phyloP scores from a whole-genome alignment of 2,113 vertebrate species.

The Pachypanchax playfairii region DNA sequence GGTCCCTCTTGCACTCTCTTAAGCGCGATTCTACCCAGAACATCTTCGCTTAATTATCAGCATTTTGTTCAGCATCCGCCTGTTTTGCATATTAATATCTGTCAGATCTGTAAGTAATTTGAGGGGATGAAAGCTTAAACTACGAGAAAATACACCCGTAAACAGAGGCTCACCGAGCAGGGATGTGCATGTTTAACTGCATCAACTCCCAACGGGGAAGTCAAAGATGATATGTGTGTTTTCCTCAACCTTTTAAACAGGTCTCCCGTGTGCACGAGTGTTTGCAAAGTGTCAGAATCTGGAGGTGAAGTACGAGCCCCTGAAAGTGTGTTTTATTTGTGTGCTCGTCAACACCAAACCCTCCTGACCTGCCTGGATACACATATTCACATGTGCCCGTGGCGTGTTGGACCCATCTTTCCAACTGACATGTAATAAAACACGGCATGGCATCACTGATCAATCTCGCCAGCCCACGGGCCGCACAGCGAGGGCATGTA shows the following conservation, averaged over 20 bases:
- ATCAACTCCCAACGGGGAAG: constrained; percentile 39
- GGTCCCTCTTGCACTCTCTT: constrained; percentile 81
- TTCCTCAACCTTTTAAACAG: constrained; percentile 43
- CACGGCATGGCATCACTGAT: constrained; percentile 90
- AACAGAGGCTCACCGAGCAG: constrained; percentile 42
- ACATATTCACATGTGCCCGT: too few relatives aligned
- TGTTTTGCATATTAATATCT: constrained; percentile 84
- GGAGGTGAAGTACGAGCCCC: constrained; percentile 4
- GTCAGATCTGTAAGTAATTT: constrained; percentile 69
- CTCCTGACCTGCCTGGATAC: too few relatives aligned
- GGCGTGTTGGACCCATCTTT: constrained; percentile 72
- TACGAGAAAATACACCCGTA: constrained; percentile 49
- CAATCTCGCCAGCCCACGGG: constrained; percentile 89
- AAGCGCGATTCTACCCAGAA: constrained; percentile 80
- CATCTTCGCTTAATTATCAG: constrained; percentile 86
- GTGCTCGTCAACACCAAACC: too few relatives aligned
- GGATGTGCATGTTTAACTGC: constrained; percentile 17
- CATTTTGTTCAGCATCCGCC: constrained; percentile 84
- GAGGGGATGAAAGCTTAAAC: constrained; percentile 62
- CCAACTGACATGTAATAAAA: constrained; percentile 88
- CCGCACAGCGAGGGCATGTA: constrained; percentile 94
- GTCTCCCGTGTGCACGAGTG: constrained; percentile 44
- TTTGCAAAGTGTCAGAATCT: constrained; percentile 37
- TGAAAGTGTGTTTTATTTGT: constrained; percentile 27
- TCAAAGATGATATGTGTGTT: constrained; percentile 53